These are phyloP conservation scores for Panzeria rudis DNA, from an alignment of 2,888 invertebrate genomes.

Conservation along the genomic window DNA sequence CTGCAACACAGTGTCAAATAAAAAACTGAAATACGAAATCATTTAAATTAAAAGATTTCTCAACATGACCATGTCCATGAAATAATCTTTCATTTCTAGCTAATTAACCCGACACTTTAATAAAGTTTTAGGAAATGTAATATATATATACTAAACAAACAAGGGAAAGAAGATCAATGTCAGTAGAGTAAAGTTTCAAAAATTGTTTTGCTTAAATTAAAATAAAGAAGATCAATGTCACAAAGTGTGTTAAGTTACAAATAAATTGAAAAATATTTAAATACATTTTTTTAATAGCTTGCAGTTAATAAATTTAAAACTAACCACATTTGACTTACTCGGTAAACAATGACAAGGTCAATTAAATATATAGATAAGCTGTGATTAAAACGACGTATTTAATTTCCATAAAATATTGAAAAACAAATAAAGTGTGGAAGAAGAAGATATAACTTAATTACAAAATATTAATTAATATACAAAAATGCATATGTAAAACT, in stretches of 20 bases:
- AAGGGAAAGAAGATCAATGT: constrained; percentile 37
- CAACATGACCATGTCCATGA: constrained; percentile 18
- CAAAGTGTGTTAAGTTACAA: not conserved
- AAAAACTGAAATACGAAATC: not conserved
- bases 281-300: not conserved
- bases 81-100: constrained; percentile 3
- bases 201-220: not conserved
- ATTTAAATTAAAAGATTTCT: not conserved
- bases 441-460: not conserved
- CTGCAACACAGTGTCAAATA: not conserved
- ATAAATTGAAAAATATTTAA: not conserved
- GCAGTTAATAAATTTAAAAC: not conserved
- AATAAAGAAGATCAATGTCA: constrained; percentile 4
- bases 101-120: constrained; percentile 30
- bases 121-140: constrained; percentile 38
- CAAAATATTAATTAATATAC: too few relatives aligned
- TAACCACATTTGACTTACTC: constrained; percentile 18
- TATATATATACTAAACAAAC: not conserved
- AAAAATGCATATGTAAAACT: too few relatives aligned
- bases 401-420: not conserved
- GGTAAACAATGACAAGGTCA: constrained; percentile 11
- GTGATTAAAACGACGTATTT: constrained; percentile 10
- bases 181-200: constrained; percentile 48
- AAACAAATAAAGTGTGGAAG: not conserved
- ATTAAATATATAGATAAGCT: not conserved